phyloP scores from a whole-genome alignment of 2,797 vertebrate genomes.

The Dromococcyx pavoninus region DNA sequence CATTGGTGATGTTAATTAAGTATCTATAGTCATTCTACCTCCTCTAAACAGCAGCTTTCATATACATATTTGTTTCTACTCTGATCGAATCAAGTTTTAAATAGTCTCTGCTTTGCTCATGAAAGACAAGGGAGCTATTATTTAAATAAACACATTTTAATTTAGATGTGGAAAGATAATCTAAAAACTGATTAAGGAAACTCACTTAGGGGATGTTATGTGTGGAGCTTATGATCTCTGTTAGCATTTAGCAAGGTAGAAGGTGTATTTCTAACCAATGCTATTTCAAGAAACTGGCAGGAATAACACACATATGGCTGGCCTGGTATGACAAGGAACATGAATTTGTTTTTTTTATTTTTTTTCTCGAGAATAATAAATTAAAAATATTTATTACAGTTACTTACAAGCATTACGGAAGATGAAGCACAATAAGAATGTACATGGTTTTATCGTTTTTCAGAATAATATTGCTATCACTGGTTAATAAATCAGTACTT shows the following conservation, averaged over 20 bases:
- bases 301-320: rapidly evolving
- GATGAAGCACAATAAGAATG: not conserved
- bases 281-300: not conserved
- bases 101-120: not conserved
- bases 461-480: not conserved
- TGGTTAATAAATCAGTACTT: not conserved
- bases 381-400: not conserved
- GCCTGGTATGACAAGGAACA: not conserved
- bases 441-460: not conserved
- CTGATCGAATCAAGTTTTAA: not conserved
- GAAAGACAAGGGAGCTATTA: not conserved
- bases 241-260: not conserved
- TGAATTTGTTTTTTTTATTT: not conserved
- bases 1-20: not conserved
- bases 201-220: not conserved
- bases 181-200: not conserved
- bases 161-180: not conserved
- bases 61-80: not conserved
- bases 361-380: too few relatives aligned
- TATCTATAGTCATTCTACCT: not conserved
- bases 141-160: constrained; percentile 17
- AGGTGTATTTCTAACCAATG: not conserved
- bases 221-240: not conserved
- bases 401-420: not conserved
- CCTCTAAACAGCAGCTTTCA: not conserved